These are phyloP conservation scores for Hypomesus transpacificus DNA, from an alignment of 2,113 vertebrate species.

Conservation along the genomic window DNA sequence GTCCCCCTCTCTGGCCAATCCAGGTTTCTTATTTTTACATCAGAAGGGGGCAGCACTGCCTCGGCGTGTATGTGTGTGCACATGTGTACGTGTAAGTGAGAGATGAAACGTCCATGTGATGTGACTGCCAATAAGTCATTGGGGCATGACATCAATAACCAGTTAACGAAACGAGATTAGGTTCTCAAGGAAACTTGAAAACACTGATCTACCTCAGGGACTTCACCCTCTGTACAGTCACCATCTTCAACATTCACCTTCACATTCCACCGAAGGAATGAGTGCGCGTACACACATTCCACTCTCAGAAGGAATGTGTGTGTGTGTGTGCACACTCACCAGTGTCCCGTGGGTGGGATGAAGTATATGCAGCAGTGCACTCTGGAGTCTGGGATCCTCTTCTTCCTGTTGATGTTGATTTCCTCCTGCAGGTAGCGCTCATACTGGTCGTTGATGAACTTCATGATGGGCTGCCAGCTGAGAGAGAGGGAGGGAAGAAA, in stretches of 20 bases:
- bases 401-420: constrained; percentile 94
- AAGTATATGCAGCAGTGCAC: constrained; percentile 99
- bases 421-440: constrained; percentile 97
- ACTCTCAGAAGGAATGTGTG: not conserved
- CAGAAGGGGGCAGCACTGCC: constrained; percentile 3
- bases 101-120: too few species aligned
- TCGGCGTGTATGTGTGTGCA: too few species aligned
- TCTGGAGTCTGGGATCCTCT: constrained; percentile 89
- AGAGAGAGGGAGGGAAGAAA: not conserved
- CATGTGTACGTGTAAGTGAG: not conserved
- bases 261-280: not conserved
- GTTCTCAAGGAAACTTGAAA: too few species aligned
- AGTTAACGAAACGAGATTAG: too few species aligned
- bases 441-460: constrained; percentile 97
- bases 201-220: too few species aligned
- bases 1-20: not conserved
- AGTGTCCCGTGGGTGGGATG: constrained; percentile 95
- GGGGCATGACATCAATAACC: too few species aligned
- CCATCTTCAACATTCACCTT: not conserved
- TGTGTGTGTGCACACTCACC: constrained; percentile 67
- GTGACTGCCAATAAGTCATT: too few species aligned
- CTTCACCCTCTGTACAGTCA: too few species aligned
- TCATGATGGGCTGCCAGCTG: constrained; percentile 99
- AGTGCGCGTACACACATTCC: not conserved
- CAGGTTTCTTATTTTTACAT: not conserved